Conservation (phyloP, 2,888 invertebrate species). For the Sesamia inferens region DNA sequence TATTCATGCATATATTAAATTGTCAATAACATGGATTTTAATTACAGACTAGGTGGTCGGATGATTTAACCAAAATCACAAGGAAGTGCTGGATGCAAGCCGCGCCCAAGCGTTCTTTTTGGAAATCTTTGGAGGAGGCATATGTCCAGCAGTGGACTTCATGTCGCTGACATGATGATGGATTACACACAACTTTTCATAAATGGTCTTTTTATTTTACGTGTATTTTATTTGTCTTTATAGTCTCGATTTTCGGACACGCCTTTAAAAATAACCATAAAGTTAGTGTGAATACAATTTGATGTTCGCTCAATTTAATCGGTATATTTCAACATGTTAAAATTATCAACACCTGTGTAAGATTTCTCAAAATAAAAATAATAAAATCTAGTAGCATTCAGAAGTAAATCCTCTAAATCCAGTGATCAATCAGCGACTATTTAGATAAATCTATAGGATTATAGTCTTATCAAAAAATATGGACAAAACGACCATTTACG, state of each 20-base stretch:
- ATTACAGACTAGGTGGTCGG: no score
- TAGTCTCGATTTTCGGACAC: background rate
- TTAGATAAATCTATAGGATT: conserved; percentile 25
- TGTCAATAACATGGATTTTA: no score
- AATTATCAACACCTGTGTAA: conserved; percentile 3
- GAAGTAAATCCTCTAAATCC: background rate
- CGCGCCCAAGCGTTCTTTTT: no score
- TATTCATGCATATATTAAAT: no score
- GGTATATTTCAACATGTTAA: background rate
- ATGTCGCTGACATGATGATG: no score
- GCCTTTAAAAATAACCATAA: conserved; percentile 4
- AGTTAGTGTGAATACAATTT: background rate
- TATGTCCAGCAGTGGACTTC: no score
- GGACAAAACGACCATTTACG: background rate
- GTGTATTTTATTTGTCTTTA: background rate
- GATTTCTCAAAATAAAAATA: conserved; percentile 22
- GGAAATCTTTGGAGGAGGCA: no score
- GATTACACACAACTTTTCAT: background rate
- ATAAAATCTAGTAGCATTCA: conserved; percentile 1
- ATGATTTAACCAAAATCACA: no score
- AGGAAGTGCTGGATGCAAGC: no score
- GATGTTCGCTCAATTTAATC: background rate
- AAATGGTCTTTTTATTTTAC: background rate
- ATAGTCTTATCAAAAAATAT: conserved; percentile 15
- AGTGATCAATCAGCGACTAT: conserved; percentile 16